Evolutionary conservation across 1,140 invertebrate species (phyloP).

Genomic region (Cotesia chilonis): DNA sequence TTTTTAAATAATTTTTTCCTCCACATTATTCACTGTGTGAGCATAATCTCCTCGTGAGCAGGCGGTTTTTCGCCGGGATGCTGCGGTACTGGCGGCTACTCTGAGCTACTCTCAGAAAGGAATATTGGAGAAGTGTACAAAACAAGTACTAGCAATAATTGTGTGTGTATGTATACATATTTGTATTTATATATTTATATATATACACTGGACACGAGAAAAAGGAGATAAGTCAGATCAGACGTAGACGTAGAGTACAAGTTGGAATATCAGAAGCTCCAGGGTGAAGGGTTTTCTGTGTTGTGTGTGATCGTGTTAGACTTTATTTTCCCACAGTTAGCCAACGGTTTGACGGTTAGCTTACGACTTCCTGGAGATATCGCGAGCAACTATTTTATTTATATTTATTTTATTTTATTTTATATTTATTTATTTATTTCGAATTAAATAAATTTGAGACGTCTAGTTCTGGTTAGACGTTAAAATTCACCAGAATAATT

Average conservation of each 20-base stretch:
- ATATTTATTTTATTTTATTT: neutral
- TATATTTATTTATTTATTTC: too few species aligned
- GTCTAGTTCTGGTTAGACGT: neutral
- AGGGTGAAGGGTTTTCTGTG: conserved; percentile 7
- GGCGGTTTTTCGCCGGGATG: conserved; percentile 33
- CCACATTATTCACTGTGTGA: neutral
- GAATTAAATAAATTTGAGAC: too few species aligned
- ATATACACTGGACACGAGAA: neutral
- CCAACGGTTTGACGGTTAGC: neutral
- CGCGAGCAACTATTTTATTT: neutral
- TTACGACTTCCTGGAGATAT: neutral
- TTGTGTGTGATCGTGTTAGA: neutral
- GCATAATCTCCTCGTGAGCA: conserved; percentile 25
- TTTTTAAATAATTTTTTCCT: conserved; percentile 24
- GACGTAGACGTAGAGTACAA: too few species aligned
- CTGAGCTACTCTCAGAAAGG: neutral
- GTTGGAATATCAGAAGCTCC: neutral
- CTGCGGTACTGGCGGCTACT: conserved; percentile 3
- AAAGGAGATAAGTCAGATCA: neutral
- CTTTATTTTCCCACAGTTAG: neutral
- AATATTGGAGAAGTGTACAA: neutral
- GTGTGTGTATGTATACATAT: too few species aligned
- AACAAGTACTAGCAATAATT: neutral
- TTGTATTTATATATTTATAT: neutral
- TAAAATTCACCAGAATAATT: too few species aligned